Evolutionary conservation across 92 coral and sea anemone genomes (phyloP).

Genomic region (Umimayanthus kanabou): DNA sequence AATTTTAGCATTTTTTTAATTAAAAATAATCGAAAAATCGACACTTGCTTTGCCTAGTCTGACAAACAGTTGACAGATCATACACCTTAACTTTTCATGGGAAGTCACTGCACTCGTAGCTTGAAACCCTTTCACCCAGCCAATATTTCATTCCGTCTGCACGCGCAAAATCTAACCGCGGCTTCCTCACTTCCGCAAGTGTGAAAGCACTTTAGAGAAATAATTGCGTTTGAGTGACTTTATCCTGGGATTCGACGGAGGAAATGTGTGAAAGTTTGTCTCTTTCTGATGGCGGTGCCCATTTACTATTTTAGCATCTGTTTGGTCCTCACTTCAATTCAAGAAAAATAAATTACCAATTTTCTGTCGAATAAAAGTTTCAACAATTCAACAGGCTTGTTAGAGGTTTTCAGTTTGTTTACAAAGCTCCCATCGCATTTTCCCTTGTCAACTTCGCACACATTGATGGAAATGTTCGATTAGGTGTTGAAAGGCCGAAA

Average conservation of each 20-base stretch:
- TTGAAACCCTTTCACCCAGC: conserved; percentile 8
- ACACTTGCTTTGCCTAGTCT: conserved; percentile 72
- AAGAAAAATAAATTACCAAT: neutral
- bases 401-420: conserved; percentile 36
- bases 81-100: conserved; percentile 44
- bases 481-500: conserved; percentile 43
- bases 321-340: conserved; percentile 30
- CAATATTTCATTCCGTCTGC: conserved; percentile 31
- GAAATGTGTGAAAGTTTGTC: conserved; percentile 55
- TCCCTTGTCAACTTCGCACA: conserved; percentile 24
- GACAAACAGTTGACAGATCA: conserved; percentile 74
- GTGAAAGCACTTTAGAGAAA: conserved; percentile 64
- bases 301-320: conserved; percentile 46
- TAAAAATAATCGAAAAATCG: conserved; percentile 80
- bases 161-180: conserved; percentile 47
- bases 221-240: conserved; percentile 65
- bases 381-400: conserved; percentile 29
- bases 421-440: conserved; percentile 40
- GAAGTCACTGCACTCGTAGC: conserved; percentile 16
- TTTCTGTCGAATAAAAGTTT: conserved; percentile 4
- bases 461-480: conserved; percentile 46
- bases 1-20: conserved; percentile 70
- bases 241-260: conserved; percentile 57
- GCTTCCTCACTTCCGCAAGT: conserved; percentile 37
- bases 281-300: conserved; percentile 52